These are phyloP conservation scores for Aphaenogaster rudis DNA, from an alignment of 1,140 invertebrate species.

Conservation along the genomic window DNA sequence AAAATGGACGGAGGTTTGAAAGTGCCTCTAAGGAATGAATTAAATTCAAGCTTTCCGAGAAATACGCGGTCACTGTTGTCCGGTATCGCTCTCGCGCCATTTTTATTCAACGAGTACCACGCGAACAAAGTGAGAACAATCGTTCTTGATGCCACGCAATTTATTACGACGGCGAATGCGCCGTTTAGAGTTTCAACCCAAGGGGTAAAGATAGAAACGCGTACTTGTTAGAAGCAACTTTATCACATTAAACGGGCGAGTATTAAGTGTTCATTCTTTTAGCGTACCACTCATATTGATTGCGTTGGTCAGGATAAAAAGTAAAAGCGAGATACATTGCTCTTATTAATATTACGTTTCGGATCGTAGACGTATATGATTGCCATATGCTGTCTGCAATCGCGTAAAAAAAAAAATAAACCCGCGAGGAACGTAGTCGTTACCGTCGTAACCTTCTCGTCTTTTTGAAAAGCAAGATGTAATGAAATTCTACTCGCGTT, in stretches of 20 bases:
- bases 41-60: conserved; percentile 42
- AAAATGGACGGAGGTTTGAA: conserved; percentile 9
- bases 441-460: not conserved
- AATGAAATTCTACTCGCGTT: conserved; percentile 66
- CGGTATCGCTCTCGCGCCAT: conserved; percentile 1
- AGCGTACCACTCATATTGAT: not conserved
- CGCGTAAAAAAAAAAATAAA: not conserved
- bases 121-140: conserved; percentile 50
- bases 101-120: conserved; percentile 38
- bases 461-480: conserved; percentile 24
- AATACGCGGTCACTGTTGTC: conserved; percentile 29
- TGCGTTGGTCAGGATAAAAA: not conserved
- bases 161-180: conserved; percentile 32
- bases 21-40: conserved; percentile 46
- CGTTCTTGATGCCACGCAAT: conserved; percentile 24
- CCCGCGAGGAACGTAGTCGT: not conserved
- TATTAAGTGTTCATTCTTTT: conserved; percentile 20
- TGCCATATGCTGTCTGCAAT: conserved; percentile 2
- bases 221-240: conserved; percentile 15
- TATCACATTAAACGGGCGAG: not conserved
- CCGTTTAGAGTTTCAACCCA: conserved; percentile 27
- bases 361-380: too few species aligned
- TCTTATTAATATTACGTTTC: not conserved
- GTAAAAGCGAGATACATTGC: not conserved
- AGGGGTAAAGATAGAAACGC: not conserved